Evolutionary conservation across 2,888 invertebrate genomes (phyloP).

Genomic region (Limnephilus lunatus): DNA sequence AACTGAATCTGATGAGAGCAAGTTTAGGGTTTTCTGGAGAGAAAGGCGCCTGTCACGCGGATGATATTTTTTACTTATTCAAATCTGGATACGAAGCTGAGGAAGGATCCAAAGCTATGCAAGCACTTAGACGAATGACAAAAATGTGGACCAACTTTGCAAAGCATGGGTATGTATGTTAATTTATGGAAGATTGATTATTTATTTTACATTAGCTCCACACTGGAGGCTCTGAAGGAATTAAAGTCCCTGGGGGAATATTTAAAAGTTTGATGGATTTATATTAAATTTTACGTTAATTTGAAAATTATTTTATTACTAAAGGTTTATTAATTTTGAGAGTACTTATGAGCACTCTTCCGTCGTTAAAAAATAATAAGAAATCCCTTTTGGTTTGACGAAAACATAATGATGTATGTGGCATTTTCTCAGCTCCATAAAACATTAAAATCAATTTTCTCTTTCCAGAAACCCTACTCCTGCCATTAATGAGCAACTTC

Average conservation of each 20-base stretch:
- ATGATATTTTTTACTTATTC: slow-evolving; percentile 64
- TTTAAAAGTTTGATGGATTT: no score
- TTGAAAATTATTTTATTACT: neutral
- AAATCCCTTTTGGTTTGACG: no score
- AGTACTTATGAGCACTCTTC: neutral
- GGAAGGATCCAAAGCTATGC: slow-evolving; percentile 44
- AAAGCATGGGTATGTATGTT: slow-evolving; percentile 63
- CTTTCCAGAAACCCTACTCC: slow-evolving; percentile 63
- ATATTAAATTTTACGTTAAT: no score
- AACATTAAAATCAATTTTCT: neutral
- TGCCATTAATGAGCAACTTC: slow-evolving; percentile 38
- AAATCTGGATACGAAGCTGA: slow-evolving; percentile 57
- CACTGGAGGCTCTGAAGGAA: no score
- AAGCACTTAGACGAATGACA: slow-evolving; percentile 56
- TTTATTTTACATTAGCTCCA: no score
- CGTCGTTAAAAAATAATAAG: neutral
- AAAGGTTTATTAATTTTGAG: neutral
- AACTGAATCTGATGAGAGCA: slow-evolving; percentile 56
- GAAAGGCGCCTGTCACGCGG: slow-evolving; percentile 61
- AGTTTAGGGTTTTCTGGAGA: slow-evolving; percentile 15
- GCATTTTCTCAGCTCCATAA: neutral
- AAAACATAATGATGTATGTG: neutral
- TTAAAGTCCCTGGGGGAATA: no score
- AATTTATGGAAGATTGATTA: no score
- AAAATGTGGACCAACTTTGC: slow-evolving; percentile 67